Conservation (phyloP, 2,888 invertebrate species). For the Drosophila atripex region DNA sequence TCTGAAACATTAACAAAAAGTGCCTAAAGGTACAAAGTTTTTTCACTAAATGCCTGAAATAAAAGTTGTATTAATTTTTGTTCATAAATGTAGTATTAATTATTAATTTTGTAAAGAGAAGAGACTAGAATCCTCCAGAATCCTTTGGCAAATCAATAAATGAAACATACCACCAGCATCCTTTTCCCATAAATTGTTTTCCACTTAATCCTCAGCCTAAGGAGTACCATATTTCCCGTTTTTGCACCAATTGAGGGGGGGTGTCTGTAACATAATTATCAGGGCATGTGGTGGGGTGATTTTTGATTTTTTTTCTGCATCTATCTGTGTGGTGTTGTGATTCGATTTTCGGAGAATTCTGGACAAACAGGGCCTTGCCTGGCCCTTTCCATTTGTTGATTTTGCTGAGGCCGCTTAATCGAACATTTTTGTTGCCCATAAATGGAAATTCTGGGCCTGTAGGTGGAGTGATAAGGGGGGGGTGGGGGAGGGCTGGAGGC, state of each 20-base stretch:
- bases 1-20: constrained; percentile 15
- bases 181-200: too few relatives aligned
- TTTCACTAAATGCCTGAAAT: too few relatives aligned
- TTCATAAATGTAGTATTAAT: too few relatives aligned
- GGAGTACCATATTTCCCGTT: too few relatives aligned
- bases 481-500: neutral
- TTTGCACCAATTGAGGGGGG: too few relatives aligned
- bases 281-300: neutral
- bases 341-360: constrained; percentile 32
- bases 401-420: constrained; percentile 64
- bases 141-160: too few relatives aligned
- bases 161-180: too few relatives aligned
- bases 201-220: too few relatives aligned
- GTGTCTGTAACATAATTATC: neutral
- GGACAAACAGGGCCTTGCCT: neutral
- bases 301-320: neutral
- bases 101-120: too few relatives aligned
- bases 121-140: too few relatives aligned
- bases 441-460: constrained; percentile 58
- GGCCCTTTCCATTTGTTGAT: constrained; percentile 18
- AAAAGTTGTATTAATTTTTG: too few relatives aligned
- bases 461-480: constrained; percentile 2
- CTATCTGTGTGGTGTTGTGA: constrained; percentile 24
- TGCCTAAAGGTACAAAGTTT: too few relatives aligned
- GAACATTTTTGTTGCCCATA: constrained; percentile 75